phyloP scores from a whole-genome alignment of 37 sponge, comb jelly and placozoan species.

The Chondrosia reniformis region DNA sequence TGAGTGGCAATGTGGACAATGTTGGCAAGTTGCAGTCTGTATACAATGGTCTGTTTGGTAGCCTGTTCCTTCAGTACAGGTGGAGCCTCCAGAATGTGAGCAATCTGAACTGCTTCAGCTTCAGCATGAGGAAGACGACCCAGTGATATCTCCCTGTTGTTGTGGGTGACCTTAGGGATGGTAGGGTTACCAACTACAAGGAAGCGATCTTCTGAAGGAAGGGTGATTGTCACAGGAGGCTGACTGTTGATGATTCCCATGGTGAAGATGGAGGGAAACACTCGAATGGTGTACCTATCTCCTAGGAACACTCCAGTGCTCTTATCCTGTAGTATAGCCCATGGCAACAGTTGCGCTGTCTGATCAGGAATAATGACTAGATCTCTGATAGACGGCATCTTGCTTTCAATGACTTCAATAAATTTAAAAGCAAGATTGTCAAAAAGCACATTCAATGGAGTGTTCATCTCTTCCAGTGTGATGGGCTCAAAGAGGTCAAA shows the following conservation, averaged over 20 bases:
- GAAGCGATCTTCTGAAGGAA: slow-evolving; percentile 4
- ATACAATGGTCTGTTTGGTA: slow-evolving; percentile 4
- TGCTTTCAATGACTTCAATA: slow-evolving; percentile 12
- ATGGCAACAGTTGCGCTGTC: slow-evolving; percentile 53
- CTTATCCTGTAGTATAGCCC: slow-evolving; percentile 40
- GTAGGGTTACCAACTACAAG: slow-evolving; percentile 14
- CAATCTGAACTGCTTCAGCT: slow-evolving; percentile 12
- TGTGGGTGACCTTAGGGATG: background rate
- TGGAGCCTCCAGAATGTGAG: slow-evolving; percentile 18
- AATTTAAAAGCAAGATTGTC: slow-evolving; percentile 31
- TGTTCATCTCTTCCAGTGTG: background rate
- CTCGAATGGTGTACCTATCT: slow-evolving; percentile 41
- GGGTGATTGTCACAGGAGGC: background rate
- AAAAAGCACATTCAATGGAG: slow-evolving; percentile 43
- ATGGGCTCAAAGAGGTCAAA: background rate
- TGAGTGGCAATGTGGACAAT: slow-evolving; percentile 24
- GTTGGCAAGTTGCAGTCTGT: slow-evolving; percentile 6
- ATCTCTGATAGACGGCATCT: background rate
- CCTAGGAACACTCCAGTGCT: slow-evolving; percentile 44
- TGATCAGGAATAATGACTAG: slow-evolving; percentile 63
- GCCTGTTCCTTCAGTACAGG: slow-evolving; percentile 22
- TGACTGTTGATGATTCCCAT: slow-evolving; percentile 52
- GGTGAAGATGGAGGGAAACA: slow-evolving; percentile 62
- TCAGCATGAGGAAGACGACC: slow-evolving; percentile 18
- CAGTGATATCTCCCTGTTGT: background rate